Base-by-base conservation (phyloP, 2,113 vertebrate species). In the Alligator sinensis region DNA sequence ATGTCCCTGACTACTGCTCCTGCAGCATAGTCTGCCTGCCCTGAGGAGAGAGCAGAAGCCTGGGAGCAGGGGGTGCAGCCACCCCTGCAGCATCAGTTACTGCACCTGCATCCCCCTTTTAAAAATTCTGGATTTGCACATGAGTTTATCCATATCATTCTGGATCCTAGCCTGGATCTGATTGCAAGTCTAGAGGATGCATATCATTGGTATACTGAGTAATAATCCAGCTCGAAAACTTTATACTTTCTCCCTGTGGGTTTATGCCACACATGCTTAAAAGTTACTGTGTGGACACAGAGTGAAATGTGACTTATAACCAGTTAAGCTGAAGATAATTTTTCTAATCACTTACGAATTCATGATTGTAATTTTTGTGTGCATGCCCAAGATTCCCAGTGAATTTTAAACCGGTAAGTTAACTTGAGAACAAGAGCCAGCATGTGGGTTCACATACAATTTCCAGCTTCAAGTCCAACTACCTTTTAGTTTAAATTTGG, bases 121-220 rank as follows among this genome's bases (percentile, higher is more conserved):
- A 47, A 47, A 47, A 47, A 47, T 47, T 47, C 47, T 47, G 47
- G 47, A 47, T 47, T 47, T 47, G 47, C 47, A 47, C 47, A 47
- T 47, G 47, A 47, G 47, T 47, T 47, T 47, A 47, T 47, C 47
- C 47, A 9, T 47, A 9, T 47, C 47, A 47, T 47, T 47, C 47
- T 47, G 47, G 47, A 47, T 47, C 47, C 9, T 47, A 47, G 47
- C 47, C 47, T 47, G 47, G 47, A 9, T 47, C 47, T 47, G 47
- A 9, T 47, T 47, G 47, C 47, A 47, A 47, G 47, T 47, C 47
- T 47, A 47, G 47, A 47, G 47, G 47, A 47, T 47, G 47, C 47
- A 9, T 84, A 57, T 78, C 82, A 64, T 15, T 2, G 62, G 0
- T 0, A 0, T 61, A 82, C 5, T 78, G 34, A 47, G 13, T 72